These are phyloP conservation scores for Lipophrys pholis DNA, from an alignment of 2,113 vertebrate species.

Conservation along the genomic window DNA sequence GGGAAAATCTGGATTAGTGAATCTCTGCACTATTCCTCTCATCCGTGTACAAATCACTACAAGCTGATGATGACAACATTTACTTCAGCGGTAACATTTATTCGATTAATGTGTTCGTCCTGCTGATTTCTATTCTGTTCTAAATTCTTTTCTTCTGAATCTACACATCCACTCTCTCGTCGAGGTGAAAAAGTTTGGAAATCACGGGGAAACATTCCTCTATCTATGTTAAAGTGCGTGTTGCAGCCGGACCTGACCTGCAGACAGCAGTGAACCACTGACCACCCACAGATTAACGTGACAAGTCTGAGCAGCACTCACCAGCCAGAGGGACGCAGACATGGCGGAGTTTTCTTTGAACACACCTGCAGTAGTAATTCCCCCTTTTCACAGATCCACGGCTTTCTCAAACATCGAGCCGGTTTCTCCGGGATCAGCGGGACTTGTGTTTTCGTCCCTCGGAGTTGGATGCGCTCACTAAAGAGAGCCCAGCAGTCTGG, in stretches of 20 bases:
- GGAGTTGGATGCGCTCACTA: slow-evolving; percentile 48
- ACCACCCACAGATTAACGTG: slow-evolving; percentile 47
- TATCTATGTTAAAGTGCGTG: neutral
- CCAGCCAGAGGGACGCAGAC: slow-evolving; percentile 71
- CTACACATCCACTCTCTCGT: too few relatives aligned
- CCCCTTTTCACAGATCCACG: slow-evolving; percentile 54
- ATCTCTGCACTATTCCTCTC: too few relatives aligned
- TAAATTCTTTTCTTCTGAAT: too few relatives aligned
- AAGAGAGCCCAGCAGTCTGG: slow-evolving; percentile 65
- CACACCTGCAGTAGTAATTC: slow-evolving; percentile 62
- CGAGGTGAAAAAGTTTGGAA: too few relatives aligned
- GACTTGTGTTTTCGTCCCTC: slow-evolving; percentile 36
- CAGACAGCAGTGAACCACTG: slow-evolving; percentile 13
- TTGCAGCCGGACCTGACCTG: slow-evolving; percentile 9
- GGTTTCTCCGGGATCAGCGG: slow-evolving; percentile 51
- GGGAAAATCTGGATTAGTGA: too few relatives aligned
- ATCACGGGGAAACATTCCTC: too few relatives aligned
- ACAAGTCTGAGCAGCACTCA: slow-evolving; percentile 67
- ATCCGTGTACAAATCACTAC: too few relatives aligned
- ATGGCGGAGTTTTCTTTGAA: slow-evolving; percentile 65
- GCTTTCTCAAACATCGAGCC: slow-evolving; percentile 34
- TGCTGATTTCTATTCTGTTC: too few relatives aligned
- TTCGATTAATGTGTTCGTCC: too few relatives aligned
- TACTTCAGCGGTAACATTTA: too few relatives aligned
- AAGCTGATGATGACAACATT: too few relatives aligned